These are phyloP conservation scores for Bimastos eiseni DNA, from an alignment of 2,888 invertebrate species.

Conservation along the genomic window DNA sequence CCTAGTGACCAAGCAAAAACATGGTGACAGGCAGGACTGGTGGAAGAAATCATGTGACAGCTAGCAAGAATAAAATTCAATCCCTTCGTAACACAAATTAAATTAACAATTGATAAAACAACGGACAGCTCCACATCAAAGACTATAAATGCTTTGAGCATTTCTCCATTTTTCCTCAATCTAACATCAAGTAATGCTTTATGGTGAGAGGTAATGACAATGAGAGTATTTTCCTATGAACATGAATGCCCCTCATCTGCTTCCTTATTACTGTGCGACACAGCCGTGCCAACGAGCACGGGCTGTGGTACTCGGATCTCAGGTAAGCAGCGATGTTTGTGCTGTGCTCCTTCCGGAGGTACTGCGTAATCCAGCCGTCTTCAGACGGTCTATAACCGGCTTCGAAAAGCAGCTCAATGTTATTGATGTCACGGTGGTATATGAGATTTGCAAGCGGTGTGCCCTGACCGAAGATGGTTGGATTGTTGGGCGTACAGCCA, in stretches of 20 bases:
- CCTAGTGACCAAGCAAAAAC: too few relatives aligned
- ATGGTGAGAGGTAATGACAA: slow-evolving; percentile 37
- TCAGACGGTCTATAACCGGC: slow-evolving; percentile 46
- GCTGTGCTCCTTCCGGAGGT: slow-evolving; percentile 17
- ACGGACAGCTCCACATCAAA: background rate
- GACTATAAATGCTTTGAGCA: background rate
- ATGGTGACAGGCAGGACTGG: background rate
- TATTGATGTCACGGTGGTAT: slow-evolving; percentile 42
- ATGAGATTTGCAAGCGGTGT: slow-evolving; percentile 48
- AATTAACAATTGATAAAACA: background rate
- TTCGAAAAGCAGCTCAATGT: slow-evolving; percentile 44
- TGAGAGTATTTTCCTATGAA: slow-evolving; percentile 35
- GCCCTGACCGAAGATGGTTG: slow-evolving; percentile 47
- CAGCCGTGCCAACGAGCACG: slow-evolving; percentile 33
- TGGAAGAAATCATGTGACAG: background rate
- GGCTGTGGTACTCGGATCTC: slow-evolving; percentile 16
- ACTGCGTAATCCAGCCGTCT: slow-evolving; percentile 39
- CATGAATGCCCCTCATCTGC: slow-evolving; percentile 32
- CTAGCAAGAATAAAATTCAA: background rate
- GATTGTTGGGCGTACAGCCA: slow-evolving; percentile 47
- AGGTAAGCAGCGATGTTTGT: slow-evolving; percentile 24
- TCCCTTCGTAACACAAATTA: background rate
- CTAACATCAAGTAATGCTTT: slow-evolving; percentile 35
- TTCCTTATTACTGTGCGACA: slow-evolving; percentile 36
- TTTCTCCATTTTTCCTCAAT: background rate